Evolutionary conservation across 2,797 vertebrate genomes (phyloP), one percentile per base, ranked within the genome.

Genomic region (Heteromormyrus szaboi): DNA sequence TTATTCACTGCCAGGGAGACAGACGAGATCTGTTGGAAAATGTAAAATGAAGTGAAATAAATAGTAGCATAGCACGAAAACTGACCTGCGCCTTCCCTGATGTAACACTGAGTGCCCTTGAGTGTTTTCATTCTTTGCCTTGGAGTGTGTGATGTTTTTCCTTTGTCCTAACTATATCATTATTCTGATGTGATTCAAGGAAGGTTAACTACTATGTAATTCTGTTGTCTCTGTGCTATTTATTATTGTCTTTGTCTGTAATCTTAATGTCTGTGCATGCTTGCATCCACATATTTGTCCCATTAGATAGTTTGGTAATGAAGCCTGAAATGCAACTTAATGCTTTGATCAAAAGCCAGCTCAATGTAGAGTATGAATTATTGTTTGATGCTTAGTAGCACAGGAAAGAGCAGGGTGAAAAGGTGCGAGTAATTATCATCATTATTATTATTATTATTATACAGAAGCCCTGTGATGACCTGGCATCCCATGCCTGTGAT

Each of bases 31-130:
- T 94, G 94, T 94, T 95, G 95, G 94, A 94, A 93, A 94, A 92
- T 92, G 91, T 95, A 95, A 96, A 92, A 93, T 90, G 50, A 93
- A 95, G 95, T 96, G 95, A 93, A 93, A 87, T 91, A 94, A 94
- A 94, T 92, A 90, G 92, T 94, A 93, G 95, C 95, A 94, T 94
- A 94, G 93, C 92, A 93, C 91, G 90, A 90, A 91, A 94, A 95
- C 91, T 95, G 95, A 96, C 95, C 92, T 2, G 85, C 90, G 72
- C 93, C 92, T 91, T 93, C 90, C 89, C 91, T 91, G 92, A 94
- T 90, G 92, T 89, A 88, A 94, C 94, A 92, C 89, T 91, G 94
- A 92, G 65, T 37, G 65, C 65, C 91, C 91, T 90, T 89, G 29
- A 48, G 92, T 93, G 95, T 95, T 95, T 95, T 91, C 88, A 89